These are phyloP conservation scores for Gymnorhina tibicen DNA, from an alignment of 2,113 vertebrate genomes.

Conservation along the genomic window DNA sequence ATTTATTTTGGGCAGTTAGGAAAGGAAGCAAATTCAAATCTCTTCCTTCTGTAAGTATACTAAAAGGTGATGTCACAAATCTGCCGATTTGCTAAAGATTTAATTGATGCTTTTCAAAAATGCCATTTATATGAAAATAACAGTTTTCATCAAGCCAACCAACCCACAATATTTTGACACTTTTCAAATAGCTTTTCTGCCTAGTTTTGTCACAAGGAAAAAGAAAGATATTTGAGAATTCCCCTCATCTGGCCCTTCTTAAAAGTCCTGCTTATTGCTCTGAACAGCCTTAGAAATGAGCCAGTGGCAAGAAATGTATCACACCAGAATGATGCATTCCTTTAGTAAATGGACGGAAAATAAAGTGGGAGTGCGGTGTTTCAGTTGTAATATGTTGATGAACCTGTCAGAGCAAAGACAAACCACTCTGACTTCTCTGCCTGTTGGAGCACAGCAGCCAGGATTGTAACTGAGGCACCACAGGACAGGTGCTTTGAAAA, in stretches of 20 bases:
- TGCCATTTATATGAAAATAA: neutral
- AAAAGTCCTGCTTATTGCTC: neutral
- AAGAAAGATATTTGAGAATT: neutral
- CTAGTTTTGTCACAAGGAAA: neutral
- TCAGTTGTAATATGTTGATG: neutral
- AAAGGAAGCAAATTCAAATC: neutral
- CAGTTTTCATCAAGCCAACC: neutral
- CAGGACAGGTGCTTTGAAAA: constrained; percentile 18
- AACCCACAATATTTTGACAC: neutral
- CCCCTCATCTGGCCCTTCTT: neutral
- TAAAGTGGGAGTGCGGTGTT: neutral
- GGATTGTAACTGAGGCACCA: neutral
- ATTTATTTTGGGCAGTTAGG: neutral
- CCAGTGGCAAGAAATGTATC: neutral
- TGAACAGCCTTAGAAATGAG: neutral
- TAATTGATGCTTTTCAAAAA: neutral
- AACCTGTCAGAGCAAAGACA: constrained; percentile 16
- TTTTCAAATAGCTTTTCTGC: neutral
- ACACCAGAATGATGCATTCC: neutral
- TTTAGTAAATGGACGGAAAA: neutral
- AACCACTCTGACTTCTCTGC: neutral
- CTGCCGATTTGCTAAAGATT: fast-evolving
- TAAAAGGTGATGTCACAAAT: neutral
- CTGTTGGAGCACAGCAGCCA: neutral
- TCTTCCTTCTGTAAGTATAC: neutral